Evolutionary conservation across 2,888 invertebrate genomes (phyloP), one percentile per base, ranked within the genome.

Genomic region (Eristalis tenax): DNA sequence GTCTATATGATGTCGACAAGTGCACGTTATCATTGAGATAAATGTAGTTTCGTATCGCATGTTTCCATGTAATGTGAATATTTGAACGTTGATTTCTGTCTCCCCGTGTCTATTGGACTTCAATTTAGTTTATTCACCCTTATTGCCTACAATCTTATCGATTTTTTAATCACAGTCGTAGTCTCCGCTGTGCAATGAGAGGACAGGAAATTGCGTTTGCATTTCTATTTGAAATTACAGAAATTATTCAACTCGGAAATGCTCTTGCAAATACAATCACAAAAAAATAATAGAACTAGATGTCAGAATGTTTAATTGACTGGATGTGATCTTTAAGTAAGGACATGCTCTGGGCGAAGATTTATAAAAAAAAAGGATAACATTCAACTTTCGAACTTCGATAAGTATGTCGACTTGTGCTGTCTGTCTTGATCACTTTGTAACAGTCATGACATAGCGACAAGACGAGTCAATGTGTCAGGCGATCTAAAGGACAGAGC

Each of bases 71-170:
- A 23, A 64, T 64, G 63, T 40, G 65, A n/a, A 50, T 50, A 50
- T 18, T 66, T 66, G 26, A 57, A 18, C 28, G 56, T 11, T 3
- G 2, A n/a, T 38, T 40, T 18, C 11, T 32, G 3, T 5, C 8
- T 13, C 23, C 26, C 18, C 18, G 2, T n/a, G 18, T 1, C 11
- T 5, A 57, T 50, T 22, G 63, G 32, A 57, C 11, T 40, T 18
- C 63, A 69, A 69, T 77, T 64, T 35, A 63, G 69, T 69, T 69
- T 77, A 77, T 77, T 77, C 69, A 77, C 76, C 76, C 76, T 68
- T 61, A 68, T 50, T 59, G 22, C 23, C 23, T 43, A 43, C 23
- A 28, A n/a, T 59, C 22, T 40, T 61, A 76, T 76, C 68, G 68
- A 76, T 68, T 76, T 76, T 43, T 35, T 32, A 32, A 23, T 32